A percentile compares a stretch with the other conserved stretches of the same genome.
Conservation (phyloP, 1,140 invertebrate species). For the Zaprionus tsacasi region DNA sequence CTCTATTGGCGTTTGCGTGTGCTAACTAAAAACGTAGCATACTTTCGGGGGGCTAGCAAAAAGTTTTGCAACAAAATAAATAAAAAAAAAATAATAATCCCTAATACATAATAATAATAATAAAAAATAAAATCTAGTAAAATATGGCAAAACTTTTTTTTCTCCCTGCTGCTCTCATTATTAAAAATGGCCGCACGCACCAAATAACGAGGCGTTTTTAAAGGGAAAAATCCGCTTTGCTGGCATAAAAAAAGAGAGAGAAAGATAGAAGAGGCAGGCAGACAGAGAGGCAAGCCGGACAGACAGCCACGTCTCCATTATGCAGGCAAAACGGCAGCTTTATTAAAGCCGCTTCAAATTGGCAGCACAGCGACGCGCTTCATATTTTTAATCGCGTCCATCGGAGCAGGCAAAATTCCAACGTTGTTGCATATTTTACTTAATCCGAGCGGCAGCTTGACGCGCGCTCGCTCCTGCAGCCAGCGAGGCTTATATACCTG, state of each 20-base stretch:
- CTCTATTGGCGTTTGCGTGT: not conserved
- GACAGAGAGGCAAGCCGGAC: not conserved
- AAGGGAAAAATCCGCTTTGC: not conserved
- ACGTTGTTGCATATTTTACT: conserved; percentile 35
- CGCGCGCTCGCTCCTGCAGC: conserved; percentile 32
- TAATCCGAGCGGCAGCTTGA: conserved; percentile 47
- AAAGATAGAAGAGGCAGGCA: not conserved
- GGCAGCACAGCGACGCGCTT: conserved; percentile 9
- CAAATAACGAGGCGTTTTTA: not conserved
- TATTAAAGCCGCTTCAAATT: conserved; percentile 35
- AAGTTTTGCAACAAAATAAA: conserved; percentile 31
- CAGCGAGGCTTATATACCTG: conserved; percentile 31
- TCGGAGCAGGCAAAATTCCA: conserved; percentile 25
- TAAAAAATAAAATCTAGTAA: not conserved
- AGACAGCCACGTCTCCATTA: conserved; percentile 22
- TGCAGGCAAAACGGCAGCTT: conserved; percentile 36
- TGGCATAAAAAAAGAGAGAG: not conserved
- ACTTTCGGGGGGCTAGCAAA: conserved; percentile 43
- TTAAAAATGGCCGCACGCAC: conserved; percentile 3
- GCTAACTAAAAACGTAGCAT: conserved; percentile 34
- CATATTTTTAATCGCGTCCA: conserved; percentile 53
- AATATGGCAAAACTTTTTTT: conserved; percentile 1
- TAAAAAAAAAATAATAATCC: not conserved
- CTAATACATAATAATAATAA: conserved; percentile 2
- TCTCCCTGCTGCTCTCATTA: not conserved